Evolutionary conservation across 2,113 vertebrate genomes (phyloP), one percentile per base, ranked within the genome.

Genomic region (Indicator indicator): DNA sequence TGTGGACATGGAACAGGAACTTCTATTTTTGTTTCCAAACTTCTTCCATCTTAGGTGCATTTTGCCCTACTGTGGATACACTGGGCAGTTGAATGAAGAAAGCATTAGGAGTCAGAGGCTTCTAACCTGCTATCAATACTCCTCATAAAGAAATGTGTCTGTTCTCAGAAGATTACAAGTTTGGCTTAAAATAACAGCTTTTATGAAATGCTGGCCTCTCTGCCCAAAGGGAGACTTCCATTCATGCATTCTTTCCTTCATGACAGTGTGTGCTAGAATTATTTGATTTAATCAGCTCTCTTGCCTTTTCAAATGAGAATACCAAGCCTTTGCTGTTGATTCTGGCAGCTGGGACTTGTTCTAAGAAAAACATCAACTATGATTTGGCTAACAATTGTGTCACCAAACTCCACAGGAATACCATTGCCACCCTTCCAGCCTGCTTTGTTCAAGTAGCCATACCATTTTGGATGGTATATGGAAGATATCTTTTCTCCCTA

Each of bases 251-350:
- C 28, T 91, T 83, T 80, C 54, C 48, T 88, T 80, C 33, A 59
- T 1, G 2, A 44, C 42, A 77, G 28, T 4, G 15, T 58, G 16
- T 44, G 27, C 54, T 68, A n/a, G 46, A n/a, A 77, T 60, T 55
- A 75, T 26, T 87, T 89, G 38, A 74, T 93, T 85, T 91, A 52
- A 80, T 89, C 82, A 80, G 56, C 71, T 79, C 52, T 48, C 83
- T 88, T 86, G 38, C 69, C 85, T 86, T 93, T 80, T 71, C 5
- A 4, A 40, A 78, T 62, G 69, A 67, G 30, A 59, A 70, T 93
- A 62, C 83, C 60, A 72, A 62, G n/a, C 14, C 54, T 65, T 87
- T 71, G 28, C 48, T 64, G 69, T 68, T 88, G 69, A 72, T 86
- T 90, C 76, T 78, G 85, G 42, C 83, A 93, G 54, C 55, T 81